Evolutionary conservation across 2,888 invertebrate species (phyloP).

Genomic region (Xestia sexstrigata): DNA sequence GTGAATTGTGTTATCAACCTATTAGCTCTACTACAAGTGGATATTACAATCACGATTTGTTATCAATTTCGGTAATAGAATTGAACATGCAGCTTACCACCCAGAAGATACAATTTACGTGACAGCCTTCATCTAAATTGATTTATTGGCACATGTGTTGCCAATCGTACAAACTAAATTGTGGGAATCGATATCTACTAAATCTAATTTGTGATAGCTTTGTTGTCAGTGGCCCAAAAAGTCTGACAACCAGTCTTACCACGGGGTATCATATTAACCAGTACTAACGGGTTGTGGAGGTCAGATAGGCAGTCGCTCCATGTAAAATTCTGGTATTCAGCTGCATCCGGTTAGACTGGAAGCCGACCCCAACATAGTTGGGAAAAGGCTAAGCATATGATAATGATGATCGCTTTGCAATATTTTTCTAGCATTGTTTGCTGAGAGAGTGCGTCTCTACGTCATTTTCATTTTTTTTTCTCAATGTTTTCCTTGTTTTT

Average conservation of each 20-base stretch:
- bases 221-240: not conserved
- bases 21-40: no score
- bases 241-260: no score
- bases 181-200: conserved; percentile 22
- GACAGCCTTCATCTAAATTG: not conserved
- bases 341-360: no score
- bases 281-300: no score
- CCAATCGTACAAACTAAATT: conserved; percentile 35
- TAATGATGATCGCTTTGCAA: not conserved
- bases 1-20: no score
- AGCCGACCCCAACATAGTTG: no score
- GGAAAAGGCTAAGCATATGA: no score
- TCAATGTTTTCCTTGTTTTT: not conserved
- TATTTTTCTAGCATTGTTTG: conserved; percentile 7
- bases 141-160: conserved; percentile 19
- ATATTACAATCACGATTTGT: not conserved
- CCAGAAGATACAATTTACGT: conserved; percentile 15
- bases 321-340: no score
- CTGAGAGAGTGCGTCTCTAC: not conserved
- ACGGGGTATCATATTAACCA: no score
- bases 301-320: no score
- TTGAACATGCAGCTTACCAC: not conserved
- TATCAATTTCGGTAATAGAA: not conserved
- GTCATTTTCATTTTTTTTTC: conserved; percentile 6
- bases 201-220: conserved; percentile 30